A percentile compares a stretch with the other conserved stretches of the same genome.
These are phyloP conservation scores for Gambelia wislizenii DNA, from an alignment of 2,797 vertebrate species.

Conservation along the genomic window DNA sequence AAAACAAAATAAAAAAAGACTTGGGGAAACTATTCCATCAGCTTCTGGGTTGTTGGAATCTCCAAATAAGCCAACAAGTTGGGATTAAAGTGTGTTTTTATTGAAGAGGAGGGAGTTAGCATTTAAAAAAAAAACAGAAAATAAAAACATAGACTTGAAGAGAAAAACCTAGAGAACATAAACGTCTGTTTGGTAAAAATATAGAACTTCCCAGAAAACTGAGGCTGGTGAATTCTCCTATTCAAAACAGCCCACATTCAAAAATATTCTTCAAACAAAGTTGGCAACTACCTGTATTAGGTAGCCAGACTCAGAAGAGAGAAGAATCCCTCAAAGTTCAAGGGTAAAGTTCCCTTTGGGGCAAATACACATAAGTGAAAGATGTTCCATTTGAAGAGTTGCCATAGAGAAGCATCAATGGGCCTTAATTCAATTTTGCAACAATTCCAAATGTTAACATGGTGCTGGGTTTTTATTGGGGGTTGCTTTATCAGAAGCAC, in stretches of 20 bases:
- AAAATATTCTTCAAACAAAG: constrained; percentile 22
- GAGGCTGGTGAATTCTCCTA: background rate
- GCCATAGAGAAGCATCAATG: constrained; percentile 49
- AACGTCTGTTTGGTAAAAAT: background rate
- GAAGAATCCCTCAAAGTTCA: constrained; percentile 39
- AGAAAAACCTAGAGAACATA: background rate
- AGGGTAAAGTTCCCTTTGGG: constrained; percentile 44
- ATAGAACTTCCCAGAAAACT: background rate
- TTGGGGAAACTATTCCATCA: background rate
- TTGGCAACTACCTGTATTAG: constrained; percentile 24
- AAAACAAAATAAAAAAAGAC: too few relatives aligned
- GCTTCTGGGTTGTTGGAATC: background rate
- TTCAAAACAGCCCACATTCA: background rate
- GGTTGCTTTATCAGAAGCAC: constrained; percentile 53
- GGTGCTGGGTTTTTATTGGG: constrained; percentile 52
- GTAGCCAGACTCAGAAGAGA: constrained; percentile 13
- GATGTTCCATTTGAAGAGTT: constrained; percentile 42
- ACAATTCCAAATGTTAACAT: constrained; percentile 53
- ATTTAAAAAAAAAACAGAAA: too few relatives aligned
- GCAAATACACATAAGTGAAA: constrained; percentile 48
- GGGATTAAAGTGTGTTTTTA: background rate
- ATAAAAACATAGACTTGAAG: too few relatives aligned
- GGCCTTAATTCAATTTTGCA: constrained; percentile 70
- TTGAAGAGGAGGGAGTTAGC: background rate
- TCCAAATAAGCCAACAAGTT: background rate